These are phyloP conservation scores for Pelecanoides urinatrix DNA, from an alignment of 2,113 vertebrate genomes.

Conservation along the genomic window DNA sequence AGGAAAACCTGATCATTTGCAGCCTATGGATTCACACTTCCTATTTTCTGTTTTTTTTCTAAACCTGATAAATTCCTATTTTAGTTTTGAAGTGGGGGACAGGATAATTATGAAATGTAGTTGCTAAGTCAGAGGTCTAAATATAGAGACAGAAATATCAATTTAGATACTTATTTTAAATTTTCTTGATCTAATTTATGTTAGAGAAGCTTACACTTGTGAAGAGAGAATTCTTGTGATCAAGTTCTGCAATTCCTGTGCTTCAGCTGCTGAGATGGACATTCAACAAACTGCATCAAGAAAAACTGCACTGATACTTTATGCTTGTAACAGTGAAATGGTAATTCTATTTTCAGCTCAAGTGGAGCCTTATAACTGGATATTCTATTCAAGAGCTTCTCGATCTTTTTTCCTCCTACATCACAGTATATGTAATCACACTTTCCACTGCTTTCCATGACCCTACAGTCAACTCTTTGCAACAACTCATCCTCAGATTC, in stretches of 20 bases:
- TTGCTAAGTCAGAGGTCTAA: background rate
- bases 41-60: background rate
- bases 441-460: background rate
- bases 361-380: background rate
- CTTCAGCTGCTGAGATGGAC: background rate
- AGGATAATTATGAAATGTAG: background rate
- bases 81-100: background rate
- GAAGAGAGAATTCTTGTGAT: background rate
- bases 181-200: background rate
- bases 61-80: background rate
- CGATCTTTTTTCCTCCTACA: conserved; percentile 2
- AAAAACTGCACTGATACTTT: background rate
- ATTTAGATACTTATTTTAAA: background rate
- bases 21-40: background rate
- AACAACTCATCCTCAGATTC: background rate
- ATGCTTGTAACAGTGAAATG: background rate
- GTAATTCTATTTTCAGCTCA: conserved; percentile 13
- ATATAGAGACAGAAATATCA: background rate
- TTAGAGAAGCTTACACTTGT: background rate
- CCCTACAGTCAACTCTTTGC: background rate
- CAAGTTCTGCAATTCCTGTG: background rate
- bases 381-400: conserved; percentile 19
- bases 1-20: background rate
- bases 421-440: background rate
- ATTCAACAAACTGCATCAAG: background rate